Conservation (phyloP, 2,113 vertebrate genomes). For the Malurus elegans region DNA sequence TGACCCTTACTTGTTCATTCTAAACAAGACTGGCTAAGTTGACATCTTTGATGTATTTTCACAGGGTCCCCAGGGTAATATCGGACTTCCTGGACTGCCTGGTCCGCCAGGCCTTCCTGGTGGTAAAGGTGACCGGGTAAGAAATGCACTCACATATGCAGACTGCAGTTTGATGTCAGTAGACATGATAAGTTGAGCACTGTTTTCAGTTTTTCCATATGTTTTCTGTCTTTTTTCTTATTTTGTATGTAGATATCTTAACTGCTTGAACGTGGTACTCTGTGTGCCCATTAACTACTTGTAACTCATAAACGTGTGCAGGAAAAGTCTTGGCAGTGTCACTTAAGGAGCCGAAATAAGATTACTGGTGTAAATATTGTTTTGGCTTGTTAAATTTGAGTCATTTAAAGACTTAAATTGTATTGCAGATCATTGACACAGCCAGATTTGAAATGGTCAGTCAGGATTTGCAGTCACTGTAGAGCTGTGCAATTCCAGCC, state of each 20-base stretch:
- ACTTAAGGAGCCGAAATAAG: background rate
- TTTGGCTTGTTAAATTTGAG: background rate
- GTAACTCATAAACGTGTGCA: background rate
- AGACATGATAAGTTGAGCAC: background rate
- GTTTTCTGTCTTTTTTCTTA: background rate
- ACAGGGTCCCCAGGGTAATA: constrained; percentile 87
- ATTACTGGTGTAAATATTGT: background rate
- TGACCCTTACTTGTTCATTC: background rate
- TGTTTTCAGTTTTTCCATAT: background rate
- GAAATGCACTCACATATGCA: background rate
- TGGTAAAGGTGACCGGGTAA: constrained; percentile 91
- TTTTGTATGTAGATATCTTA: background rate
- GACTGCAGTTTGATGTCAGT: background rate
- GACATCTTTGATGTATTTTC: constrained; percentile 54
- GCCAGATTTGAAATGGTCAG: background rate
- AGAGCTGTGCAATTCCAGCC: background rate
- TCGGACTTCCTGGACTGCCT: constrained; percentile 89
- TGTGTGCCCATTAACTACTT: background rate
- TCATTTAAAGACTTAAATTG: background rate
- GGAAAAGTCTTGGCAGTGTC: background rate
- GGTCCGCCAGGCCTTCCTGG: constrained; percentile 88
- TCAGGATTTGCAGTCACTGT: background rate
- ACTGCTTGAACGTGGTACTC: background rate
- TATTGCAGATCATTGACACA: background rate
- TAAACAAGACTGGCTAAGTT: background rate